Evolutionary conservation across 2,797 vertebrate species (phyloP), one percentile per base, ranked within the genome.

Genomic region (Melanotaenia maccullochi): DNA sequence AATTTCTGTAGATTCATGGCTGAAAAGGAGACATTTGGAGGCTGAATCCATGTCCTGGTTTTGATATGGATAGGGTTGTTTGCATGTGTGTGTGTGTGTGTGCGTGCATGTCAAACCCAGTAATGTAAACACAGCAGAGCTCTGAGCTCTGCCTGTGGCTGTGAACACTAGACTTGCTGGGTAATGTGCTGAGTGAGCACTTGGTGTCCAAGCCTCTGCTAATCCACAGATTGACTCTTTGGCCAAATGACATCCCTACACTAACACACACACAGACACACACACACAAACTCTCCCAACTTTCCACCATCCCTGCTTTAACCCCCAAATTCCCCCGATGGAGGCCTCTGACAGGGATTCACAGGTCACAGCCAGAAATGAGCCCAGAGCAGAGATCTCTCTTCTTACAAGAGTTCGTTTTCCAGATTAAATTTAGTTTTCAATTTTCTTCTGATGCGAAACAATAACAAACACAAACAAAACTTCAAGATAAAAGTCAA

Each of bases 121-220:
- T 85, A 89, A 76, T 88, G 82, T 88, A 87, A 91, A 90, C 87
- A 87, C 73, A 81, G 77, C 68, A 74, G 61, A 80, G 83, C 80
- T 62, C 82, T 68, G 80, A 80, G 83, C 78, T 84, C 85, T 73
- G 87, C 73, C 87, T 87, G 82, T 87, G 86, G 79, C 90, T 91
- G 86, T 90, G 86, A 91, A 90, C 83, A 84, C 77, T 85, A 75
- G 84, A 87, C 81, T 86, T 81, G 75, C 75, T 90, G 90, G 84
- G 77, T 69, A 90, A 93, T 93, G 82, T 92, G 91, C 92, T 91
- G 91, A 93, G 89, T 86, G 87, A 88, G 90, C 92, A 90, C 88
- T 90, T 88, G 78, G 81, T 90, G 84, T 88, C 79, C 89, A 80
- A 90, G 82, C 88, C 81, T 75, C 30, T 73, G 78, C 78, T 92